Percentiles rank a stretch among this genome's conserved stretches.
These are phyloP conservation scores for Liparis tanakae DNA, from an alignment of 2,797 vertebrate genomes.

Conservation along the genomic window DNA sequence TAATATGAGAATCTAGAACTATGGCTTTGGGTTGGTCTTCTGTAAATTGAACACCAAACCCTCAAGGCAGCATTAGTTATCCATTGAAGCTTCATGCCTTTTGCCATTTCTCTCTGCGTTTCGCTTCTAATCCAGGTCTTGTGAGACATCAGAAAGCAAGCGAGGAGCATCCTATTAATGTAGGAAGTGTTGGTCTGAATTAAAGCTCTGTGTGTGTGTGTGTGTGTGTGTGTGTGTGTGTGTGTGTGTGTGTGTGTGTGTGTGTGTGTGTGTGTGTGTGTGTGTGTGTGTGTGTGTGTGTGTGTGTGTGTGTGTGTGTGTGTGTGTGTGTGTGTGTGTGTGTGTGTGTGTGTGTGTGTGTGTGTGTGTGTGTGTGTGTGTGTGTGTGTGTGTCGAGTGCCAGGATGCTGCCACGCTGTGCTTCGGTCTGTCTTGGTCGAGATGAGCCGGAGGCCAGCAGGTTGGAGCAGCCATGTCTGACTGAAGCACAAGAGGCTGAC, in stretches of 20 bases:
- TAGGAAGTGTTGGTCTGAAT: constrained; percentile 71
- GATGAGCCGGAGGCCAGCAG: constrained; percentile 61
- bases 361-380: constrained; percentile 36
- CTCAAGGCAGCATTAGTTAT: not conserved
- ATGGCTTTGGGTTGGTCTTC: not conserved
- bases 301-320: constrained; percentile 42
- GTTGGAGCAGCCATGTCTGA: constrained; percentile 54
- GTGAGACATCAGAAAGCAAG: constrained; percentile 61
- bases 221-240: constrained; percentile 39
- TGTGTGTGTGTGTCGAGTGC: constrained; percentile 36
- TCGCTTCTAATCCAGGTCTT: constrained; percentile 41
- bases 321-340: constrained; percentile 36
- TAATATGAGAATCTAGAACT: not conserved
- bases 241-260: constrained; percentile 39
- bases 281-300: constrained; percentile 37
- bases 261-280: constrained; percentile 34
- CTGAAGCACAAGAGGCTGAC: constrained; percentile 56
- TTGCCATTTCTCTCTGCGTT: not conserved
- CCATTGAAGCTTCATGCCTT: not conserved
- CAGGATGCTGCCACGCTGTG: constrained; percentile 70
- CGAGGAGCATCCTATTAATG: constrained; percentile 72
- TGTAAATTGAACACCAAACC: not conserved
- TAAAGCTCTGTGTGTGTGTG: constrained; percentile 56
- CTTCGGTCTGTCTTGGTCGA: constrained; percentile 60
- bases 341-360: constrained; percentile 39